These are phyloP conservation scores for Pseudococcus viburni DNA, from an alignment of 2,888 invertebrate species.

Conservation along the genomic window DNA sequence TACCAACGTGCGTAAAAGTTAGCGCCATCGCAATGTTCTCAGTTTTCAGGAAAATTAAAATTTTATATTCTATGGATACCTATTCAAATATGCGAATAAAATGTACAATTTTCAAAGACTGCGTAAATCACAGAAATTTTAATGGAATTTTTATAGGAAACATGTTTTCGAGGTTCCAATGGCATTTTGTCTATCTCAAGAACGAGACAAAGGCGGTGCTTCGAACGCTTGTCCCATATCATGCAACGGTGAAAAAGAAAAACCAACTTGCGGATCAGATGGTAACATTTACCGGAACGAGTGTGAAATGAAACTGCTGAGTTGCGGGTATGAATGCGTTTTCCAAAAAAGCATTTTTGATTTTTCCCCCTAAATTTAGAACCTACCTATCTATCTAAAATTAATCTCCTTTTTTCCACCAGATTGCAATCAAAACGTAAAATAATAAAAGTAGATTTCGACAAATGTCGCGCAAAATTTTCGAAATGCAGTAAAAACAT, in stretches of 20 bases:
- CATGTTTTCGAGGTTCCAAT: slow-evolving; percentile 94
- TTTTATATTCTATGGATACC: too few species aligned
- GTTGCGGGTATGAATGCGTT: slow-evolving; percentile 82
- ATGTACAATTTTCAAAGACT: too few species aligned
- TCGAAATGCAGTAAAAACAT: slow-evolving; percentile 83
- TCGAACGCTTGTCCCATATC: slow-evolving; percentile 79
- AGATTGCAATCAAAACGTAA: slow-evolving; percentile 74
- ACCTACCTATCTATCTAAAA: too few species aligned
- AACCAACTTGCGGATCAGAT: slow-evolving; percentile 88
- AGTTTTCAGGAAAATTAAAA: too few species aligned
- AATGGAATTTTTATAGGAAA: slow-evolving; percentile 76
- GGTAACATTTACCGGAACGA: slow-evolving; percentile 89
- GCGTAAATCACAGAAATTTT: not conserved
- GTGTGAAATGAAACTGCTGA: slow-evolving; percentile 90
- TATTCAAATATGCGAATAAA: too few species aligned
- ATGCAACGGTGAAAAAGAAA: slow-evolving; percentile 81
- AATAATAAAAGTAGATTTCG: slow-evolving; percentile 82
- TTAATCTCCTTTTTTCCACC: not conserved
- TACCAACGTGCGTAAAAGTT: too few species aligned
- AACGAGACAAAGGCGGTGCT: slow-evolving; percentile 79
- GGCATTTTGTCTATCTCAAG: slow-evolving; percentile 86
- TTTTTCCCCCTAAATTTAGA: slow-evolving; percentile 61
- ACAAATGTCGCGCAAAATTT: slow-evolving; percentile 83
- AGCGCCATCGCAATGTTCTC: too few species aligned
- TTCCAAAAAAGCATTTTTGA: not conserved